A percentile compares a stretch with the other conserved stretches of the same genome.
Conservation (phyloP, 1,140 invertebrate genomes). For the Cydia fagiglandana region DNA sequence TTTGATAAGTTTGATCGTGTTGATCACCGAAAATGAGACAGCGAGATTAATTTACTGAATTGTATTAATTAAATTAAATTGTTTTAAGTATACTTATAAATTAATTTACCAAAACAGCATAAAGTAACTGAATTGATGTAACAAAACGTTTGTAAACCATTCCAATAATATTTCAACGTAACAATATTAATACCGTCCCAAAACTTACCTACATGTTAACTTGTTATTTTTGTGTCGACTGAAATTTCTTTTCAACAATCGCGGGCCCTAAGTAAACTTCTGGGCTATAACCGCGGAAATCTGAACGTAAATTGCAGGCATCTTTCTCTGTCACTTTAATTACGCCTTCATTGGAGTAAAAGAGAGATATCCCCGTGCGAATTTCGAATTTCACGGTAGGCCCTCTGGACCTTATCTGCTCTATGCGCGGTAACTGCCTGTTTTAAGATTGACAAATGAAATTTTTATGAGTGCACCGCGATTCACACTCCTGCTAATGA, state of each 20-base stretch:
- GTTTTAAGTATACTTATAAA: no score
- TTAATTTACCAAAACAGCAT: no score
- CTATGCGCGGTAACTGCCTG: constrained; percentile 37
- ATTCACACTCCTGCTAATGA: constrained; percentile 52
- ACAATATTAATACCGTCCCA: background rate
- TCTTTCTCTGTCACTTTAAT: no score
- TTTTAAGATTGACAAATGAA: constrained; percentile 64
- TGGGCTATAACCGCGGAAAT: background rate
- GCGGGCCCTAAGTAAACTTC: constrained; percentile 16
- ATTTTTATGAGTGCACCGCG: constrained; percentile 57
- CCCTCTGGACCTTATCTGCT: background rate
- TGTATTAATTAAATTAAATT: background rate
- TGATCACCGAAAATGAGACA: no score
- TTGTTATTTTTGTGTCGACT: constrained; percentile 13
- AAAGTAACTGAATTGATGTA: background rate
- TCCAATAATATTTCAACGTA: background rate
- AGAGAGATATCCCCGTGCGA: no score
- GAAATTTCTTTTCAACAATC: background rate
- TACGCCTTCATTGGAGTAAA: no score
- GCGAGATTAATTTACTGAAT: background rate
- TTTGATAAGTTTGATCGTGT: constrained; percentile 7
- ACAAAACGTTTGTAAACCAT: no score
- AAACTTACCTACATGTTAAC: constrained; percentile 1
- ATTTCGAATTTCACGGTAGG: no score
- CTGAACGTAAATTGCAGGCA: no score